These are phyloP conservation scores for Amblyopsis rosae DNA, from an alignment of 2,113 vertebrate genomes.

Conservation along the genomic window DNA sequence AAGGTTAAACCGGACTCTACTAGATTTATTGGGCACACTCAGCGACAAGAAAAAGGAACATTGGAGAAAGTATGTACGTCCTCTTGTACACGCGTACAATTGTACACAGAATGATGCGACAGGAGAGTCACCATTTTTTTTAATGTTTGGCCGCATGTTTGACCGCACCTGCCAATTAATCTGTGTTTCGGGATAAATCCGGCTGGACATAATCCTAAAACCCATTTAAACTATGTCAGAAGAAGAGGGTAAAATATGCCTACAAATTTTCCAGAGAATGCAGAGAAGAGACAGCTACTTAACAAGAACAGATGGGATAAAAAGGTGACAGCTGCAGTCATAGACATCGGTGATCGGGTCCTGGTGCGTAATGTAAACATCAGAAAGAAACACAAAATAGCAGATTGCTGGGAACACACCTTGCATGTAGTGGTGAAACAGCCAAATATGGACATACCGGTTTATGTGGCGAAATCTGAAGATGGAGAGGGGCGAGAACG, in stretches of 20 bases:
- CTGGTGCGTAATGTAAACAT: slow-evolving; percentile 25
- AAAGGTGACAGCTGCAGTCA: background rate
- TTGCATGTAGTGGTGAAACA: slow-evolving; percentile 17
- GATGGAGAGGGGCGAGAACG: slow-evolving; percentile 11
- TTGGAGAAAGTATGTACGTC: slow-evolving; percentile 28
- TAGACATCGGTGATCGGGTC: slow-evolving; percentile 24
- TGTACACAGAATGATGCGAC: slow-evolving; percentile 31
- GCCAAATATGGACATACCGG: slow-evolving; percentile 13
- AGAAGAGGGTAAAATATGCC: background rate
- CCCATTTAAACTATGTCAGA: slow-evolving; percentile 21
- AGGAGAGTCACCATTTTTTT: slow-evolving; percentile 12
- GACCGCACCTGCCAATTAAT: slow-evolving; percentile 27
- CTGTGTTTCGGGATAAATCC: slow-evolving; percentile 23
- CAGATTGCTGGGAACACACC: slow-evolving; percentile 26
- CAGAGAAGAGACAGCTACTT: slow-evolving; percentile 18
- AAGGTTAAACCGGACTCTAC: slow-evolving; percentile 18
- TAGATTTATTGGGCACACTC: slow-evolving; percentile 25
- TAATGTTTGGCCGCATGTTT: slow-evolving; percentile 27
- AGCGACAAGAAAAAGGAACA: slow-evolving; percentile 21
- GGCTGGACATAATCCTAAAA: slow-evolving; percentile 10
- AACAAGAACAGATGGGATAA: slow-evolving; percentile 33
- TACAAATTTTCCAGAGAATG: slow-evolving; percentile 15
- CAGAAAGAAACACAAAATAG: slow-evolving; percentile 26
- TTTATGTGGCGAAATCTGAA: slow-evolving; percentile 26
- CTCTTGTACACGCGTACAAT: slow-evolving; percentile 36